Evolutionary conservation across 2,888 invertebrate species (phyloP).

Genomic region (Sclerodermus sp.): DNA sequence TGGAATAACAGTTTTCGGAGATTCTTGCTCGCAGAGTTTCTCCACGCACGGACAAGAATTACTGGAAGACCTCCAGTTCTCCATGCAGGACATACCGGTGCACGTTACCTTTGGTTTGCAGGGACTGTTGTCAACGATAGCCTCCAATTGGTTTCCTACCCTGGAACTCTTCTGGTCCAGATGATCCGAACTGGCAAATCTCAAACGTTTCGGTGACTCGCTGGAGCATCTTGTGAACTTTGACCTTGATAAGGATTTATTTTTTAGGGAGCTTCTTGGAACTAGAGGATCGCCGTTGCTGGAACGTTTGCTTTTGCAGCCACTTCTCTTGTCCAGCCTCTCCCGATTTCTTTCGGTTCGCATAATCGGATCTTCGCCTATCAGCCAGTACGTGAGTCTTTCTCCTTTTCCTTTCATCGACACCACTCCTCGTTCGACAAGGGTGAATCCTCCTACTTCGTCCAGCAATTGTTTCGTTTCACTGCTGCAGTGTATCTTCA

Average conservation of each 20-base stretch:
- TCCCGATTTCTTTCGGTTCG: slow-evolving; percentile 63
- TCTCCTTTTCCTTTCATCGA: slow-evolving; percentile 85
- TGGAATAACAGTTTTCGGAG: too few relatives aligned
- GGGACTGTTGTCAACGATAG: slow-evolving; percentile 64
- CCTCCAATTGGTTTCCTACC: slow-evolving; percentile 58
- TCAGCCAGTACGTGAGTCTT: slow-evolving; percentile 80
- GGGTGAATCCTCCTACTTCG: slow-evolving; percentile 74
- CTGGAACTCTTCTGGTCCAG: slow-evolving; percentile 64
- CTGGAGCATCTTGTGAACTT: slow-evolving; percentile 69
- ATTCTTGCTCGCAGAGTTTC: slow-evolving; percentile 50
- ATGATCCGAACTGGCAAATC: slow-evolving; percentile 75
- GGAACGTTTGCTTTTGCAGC: slow-evolving; percentile 5
- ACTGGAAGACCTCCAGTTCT: slow-evolving; percentile 59
- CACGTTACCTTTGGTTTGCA: slow-evolving; percentile 59
- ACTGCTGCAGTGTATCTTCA: slow-evolving; percentile 81
- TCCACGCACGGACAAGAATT: slow-evolving; percentile 77
- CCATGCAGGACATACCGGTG: slow-evolving; percentile 44
- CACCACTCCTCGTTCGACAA: slow-evolving; percentile 75
- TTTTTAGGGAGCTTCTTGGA: slow-evolving; percentile 73
- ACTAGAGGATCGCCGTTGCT: slow-evolving; percentile 39
- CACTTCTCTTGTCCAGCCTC: slow-evolving; percentile 58
- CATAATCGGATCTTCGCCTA: slow-evolving; percentile 71
- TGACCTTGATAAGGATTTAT: slow-evolving; percentile 60
- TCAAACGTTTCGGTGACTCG: slow-evolving; percentile 80
- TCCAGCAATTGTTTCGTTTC: slow-evolving; percentile 72